Conservation (phyloP, 2,113 vertebrate species). For the Egretta garzetta region DNA sequence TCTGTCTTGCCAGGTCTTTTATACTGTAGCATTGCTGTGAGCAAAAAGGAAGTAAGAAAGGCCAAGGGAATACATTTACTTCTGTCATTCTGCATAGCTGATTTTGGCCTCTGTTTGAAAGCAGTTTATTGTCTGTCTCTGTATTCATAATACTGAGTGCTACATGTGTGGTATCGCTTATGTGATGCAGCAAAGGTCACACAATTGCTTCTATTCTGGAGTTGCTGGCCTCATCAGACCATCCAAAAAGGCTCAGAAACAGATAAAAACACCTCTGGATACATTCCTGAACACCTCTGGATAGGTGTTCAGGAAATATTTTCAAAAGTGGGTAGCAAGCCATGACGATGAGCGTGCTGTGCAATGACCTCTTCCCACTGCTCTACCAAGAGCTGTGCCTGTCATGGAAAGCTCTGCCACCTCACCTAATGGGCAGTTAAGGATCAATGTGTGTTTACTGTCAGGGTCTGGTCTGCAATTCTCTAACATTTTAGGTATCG, state of each 20-base stretch:
- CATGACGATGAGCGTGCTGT: not conserved
- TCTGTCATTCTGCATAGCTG: not conserved
- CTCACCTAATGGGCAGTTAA: not conserved
- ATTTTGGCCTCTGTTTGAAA: not conserved
- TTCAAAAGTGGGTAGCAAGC: not conserved
- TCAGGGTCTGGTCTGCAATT: not conserved
- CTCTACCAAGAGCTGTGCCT: not conserved
- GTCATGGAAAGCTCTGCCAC: not conserved
- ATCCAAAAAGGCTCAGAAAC: not conserved
- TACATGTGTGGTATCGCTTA: not conserved
- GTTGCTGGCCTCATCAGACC: not conserved
- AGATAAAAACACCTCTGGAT: no score
- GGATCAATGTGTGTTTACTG: not conserved
- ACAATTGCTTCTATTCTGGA: not conserved
- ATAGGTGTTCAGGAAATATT: not conserved
- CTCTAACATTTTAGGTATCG: not conserved
- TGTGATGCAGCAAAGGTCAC: not conserved
- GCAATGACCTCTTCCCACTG: not conserved
- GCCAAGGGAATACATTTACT: not conserved
- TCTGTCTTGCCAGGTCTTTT: not conserved
- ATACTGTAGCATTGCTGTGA: not conserved
- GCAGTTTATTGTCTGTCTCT: not conserved
- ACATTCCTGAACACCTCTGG: no score
- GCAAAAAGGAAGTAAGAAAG: not conserved
- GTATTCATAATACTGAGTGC: not conserved